Evolutionary conservation across 2,797 vertebrate species (phyloP).

Genomic region (Molothrus aeneus): DNA sequence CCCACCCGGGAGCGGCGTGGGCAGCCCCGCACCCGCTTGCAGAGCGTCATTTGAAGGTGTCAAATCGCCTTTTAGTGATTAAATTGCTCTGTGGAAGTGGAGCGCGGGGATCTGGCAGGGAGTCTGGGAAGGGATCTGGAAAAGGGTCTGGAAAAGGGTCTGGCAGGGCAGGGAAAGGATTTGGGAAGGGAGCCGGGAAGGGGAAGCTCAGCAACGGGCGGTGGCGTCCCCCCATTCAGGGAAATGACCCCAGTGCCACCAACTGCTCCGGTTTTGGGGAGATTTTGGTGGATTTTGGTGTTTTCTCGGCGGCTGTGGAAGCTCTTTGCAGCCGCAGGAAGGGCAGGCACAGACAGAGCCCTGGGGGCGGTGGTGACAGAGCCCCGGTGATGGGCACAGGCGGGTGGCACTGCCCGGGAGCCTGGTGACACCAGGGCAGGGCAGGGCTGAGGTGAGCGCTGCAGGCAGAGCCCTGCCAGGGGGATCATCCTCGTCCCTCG

Average conservation of each 20-base stretch:
- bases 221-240: fast-evolving
- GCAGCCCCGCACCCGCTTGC: background rate
- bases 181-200: too few relatives aligned
- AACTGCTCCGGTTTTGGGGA: background rate
- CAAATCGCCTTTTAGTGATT: background rate
- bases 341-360: background rate
- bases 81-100: background rate
- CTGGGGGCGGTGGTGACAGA: fast-evolving
- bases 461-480: background rate
- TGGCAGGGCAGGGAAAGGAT: background rate
- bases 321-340: background rate
- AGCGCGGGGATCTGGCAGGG: background rate
- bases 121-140: background rate
- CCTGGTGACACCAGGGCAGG: background rate
- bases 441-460: background rate
- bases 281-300: background rate
- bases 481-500: background rate
- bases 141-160: background rate
- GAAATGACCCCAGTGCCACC: background rate
- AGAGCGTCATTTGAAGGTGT: background rate
- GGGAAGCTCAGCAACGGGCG: fast-evolving
- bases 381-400: background rate
- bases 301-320: background rate
- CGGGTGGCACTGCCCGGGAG: background rate
- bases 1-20: background rate